Evolutionary conservation across 2,888 invertebrate species (phyloP).

Genomic region (Ophion ellenae): DNA sequence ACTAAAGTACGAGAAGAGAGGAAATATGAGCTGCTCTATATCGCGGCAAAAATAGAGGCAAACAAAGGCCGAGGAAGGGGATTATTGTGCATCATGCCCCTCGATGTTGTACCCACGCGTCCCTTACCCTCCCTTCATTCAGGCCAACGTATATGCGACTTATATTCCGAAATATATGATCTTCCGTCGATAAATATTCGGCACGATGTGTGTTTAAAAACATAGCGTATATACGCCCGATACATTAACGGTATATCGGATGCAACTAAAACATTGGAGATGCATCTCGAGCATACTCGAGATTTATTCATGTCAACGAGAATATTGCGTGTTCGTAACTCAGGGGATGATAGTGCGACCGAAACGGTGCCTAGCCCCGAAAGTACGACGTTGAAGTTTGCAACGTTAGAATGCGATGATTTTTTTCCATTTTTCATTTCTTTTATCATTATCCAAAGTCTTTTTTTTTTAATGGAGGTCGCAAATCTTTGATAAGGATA

Average conservation of each 20-base stretch:
- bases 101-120: constrained; percentile 6
- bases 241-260: neutral
- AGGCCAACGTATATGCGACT: constrained; percentile 8
- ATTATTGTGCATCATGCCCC: constrained; percentile 42
- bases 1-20: constrained; percentile 32
- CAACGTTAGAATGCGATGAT: no score
- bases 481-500: no score
- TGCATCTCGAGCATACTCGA: neutral
- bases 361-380: no score
- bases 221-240: neutral
- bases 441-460: no score
- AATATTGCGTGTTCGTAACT: no score
- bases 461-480: no score
- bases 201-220: constrained; percentile 4
- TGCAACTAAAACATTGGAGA: no score
- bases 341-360: no score
- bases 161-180: constrained; percentile 24
- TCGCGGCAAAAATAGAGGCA: constrained; percentile 50
- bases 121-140: neutral
- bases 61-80: constrained; percentile 24
- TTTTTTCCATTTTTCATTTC: no score
- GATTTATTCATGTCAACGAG: neutral
- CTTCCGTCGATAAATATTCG: constrained; percentile 8
- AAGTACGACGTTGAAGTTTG: no score
- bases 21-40: constrained; percentile 46